These are phyloP conservation scores for Andrena bicolor DNA, from an alignment of 2,888 invertebrate genomes.

Conservation along the genomic window DNA sequence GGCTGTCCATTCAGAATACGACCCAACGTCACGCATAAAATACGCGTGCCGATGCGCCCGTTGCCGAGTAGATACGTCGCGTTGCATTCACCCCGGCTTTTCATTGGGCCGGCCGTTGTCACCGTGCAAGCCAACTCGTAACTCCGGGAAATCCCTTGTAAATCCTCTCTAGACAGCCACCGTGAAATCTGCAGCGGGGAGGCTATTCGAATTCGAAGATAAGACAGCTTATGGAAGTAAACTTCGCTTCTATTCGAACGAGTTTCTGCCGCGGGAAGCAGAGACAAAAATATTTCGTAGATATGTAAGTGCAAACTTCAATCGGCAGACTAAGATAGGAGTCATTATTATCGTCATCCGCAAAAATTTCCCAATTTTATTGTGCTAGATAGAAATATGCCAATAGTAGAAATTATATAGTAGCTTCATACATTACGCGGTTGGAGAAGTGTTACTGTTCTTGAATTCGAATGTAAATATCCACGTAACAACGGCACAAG, in stretches of 20 bases:
- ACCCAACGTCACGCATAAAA: conserved; percentile 68
- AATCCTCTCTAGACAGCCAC: conserved; percentile 19
- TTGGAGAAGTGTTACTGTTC: no score
- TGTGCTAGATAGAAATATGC: no score
- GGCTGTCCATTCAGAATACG: conserved; percentile 67
- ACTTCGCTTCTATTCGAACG: neutral
- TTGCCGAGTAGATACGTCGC: conserved; percentile 24
- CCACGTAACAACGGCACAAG: no score
- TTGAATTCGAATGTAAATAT: no score
- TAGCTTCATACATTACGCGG: no score
- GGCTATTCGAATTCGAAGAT: conserved; percentile 7
- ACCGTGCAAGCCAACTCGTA: conserved; percentile 5
- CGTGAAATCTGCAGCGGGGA: neutral
- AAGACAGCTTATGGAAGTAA: conserved; percentile 17
- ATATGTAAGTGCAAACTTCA: neutral
- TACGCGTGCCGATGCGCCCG: conserved; percentile 55
- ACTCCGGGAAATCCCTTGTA: conserved; percentile 40
- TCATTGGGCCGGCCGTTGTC: conserved; percentile 32
- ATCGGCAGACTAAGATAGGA: no score
- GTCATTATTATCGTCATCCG: no score
- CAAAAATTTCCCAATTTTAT: no score
- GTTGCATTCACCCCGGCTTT: conserved; percentile 18
- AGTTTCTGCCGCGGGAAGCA: neutral
- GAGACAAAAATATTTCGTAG: neutral
- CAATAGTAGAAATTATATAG: no score